These are phyloP conservation scores for Anagrus nilaparvatae DNA, from an alignment of 1,140 invertebrate genomes.

Conservation along the genomic window DNA sequence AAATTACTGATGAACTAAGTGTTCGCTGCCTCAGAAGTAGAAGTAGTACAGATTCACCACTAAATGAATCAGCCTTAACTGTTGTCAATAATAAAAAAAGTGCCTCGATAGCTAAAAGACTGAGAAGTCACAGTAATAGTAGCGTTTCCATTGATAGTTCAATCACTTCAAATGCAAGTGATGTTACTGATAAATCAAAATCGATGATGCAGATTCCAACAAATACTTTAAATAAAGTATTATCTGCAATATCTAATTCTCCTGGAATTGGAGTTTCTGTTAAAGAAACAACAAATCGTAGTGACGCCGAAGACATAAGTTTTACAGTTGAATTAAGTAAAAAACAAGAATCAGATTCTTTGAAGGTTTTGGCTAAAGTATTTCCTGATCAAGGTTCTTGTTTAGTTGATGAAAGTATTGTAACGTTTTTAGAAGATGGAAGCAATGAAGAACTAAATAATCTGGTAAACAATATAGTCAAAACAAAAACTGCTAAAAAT, in stretches of 20 bases:
- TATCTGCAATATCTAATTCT: constrained; percentile 32
- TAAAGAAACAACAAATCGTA: constrained; percentile 34
- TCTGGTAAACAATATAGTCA: constrained; percentile 31
- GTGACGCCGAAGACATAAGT: constrained; percentile 36
- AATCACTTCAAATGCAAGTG: constrained; percentile 11
- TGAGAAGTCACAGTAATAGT: constrained; percentile 29
- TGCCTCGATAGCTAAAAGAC: constrained; percentile 27
- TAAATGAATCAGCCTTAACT: background rate
- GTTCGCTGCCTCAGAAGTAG: constrained; percentile 25
- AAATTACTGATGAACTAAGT: constrained; percentile 13
- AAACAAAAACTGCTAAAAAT: constrained; percentile 18
- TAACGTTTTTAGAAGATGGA: constrained; percentile 30
- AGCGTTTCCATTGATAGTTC: constrained; percentile 13
- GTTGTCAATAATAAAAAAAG: constrained; percentile 13
- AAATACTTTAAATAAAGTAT: constrained; percentile 35
- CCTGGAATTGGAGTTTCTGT: constrained; percentile 36
- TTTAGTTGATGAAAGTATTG: constrained; percentile 33
- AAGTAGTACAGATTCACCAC: constrained; percentile 19
- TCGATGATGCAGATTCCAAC: constrained; percentile 34
- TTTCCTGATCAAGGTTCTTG: constrained; percentile 40
- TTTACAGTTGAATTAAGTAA: constrained; percentile 37
- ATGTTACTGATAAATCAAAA: background rate
- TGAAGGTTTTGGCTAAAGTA: constrained; percentile 34
- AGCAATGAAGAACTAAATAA: constrained; percentile 29
- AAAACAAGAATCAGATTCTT: constrained; percentile 26